phyloP scores from a whole-genome alignment of 2,888 invertebrate genomes.

The Cataglyphis altisquamis region DNA sequence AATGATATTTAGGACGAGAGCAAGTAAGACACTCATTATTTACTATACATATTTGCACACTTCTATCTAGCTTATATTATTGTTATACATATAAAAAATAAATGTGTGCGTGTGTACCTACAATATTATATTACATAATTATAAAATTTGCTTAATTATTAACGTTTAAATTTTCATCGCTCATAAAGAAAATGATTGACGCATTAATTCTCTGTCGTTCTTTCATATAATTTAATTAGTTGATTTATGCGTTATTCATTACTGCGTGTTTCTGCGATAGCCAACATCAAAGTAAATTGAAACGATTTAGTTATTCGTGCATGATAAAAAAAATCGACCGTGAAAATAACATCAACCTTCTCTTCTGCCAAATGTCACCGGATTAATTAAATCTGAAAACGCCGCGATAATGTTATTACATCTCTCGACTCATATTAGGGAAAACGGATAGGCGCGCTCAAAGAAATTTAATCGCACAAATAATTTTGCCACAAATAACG shows the following conservation, averaged over 20 bases:
- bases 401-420: slow-evolving; percentile 21
- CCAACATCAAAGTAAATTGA: slow-evolving; percentile 27
- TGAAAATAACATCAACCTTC: slow-evolving; percentile 10
- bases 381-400: slow-evolving; percentile 37
- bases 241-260: neutral
- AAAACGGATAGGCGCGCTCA: neutral
- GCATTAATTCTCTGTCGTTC: neutral
- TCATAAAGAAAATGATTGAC: neutral
- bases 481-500: slow-evolving; percentile 10
- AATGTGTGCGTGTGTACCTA: too few species aligned
- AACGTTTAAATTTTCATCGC: neutral
- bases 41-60: neutral
- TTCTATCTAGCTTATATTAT: neutral
- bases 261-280: neutral
- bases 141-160: neutral
- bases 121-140: slow-evolving; percentile 6
- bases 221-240: neutral
- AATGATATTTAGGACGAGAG: neutral
- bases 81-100: neutral
- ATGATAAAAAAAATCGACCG: slow-evolving; percentile 6
- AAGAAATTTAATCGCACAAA: slow-evolving; percentile 42
- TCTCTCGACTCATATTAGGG: neutral
- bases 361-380: slow-evolving; percentile 24
- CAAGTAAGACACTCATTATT: neutral
- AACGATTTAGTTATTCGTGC: slow-evolving; percentile 1